Evolutionary conservation across 2,797 vertebrate species (phyloP), one percentile per base, ranked within the genome.

Genomic region (Chloroceryle amazona): DNA sequence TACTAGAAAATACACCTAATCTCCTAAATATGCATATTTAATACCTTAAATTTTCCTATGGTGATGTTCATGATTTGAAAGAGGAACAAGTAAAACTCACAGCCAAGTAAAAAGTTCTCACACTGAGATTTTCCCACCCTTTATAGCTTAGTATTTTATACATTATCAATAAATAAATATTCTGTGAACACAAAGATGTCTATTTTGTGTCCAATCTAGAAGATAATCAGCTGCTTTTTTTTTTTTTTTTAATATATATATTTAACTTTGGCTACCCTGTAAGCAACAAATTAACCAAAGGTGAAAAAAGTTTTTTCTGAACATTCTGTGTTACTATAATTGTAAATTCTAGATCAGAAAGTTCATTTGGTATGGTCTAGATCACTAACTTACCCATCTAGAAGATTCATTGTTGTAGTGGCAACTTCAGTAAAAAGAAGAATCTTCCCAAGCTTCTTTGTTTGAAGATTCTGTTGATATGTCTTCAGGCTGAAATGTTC

Each of bases 401-500:
- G 96, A 37, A 99, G 98, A 85, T 98, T 98, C 99, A 99, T 99
- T 49, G 99, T 99, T 3, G 98, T 99, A 1, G 98, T 95, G 18
- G 98, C 98, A 25, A 99, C 98, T 80, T 99, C 99, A 1, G 98
- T 86, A 25, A 99, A 99, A 39, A 99, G 98, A 60, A 99, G 19
- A 5, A 98, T 97, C 90, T 97, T 99, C 0, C 99, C 99, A 57
- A 99, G 98, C 1, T 87, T 95, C 52, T 89, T 96, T 46, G 98
- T 99, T 52, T 97, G 98, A 93, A 99, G 98, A 84, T 99, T 98
- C 81, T 98, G 95, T 31, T 90, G 95, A 83, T 99, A 99, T 1
- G 90, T 98, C 44, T 99, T 92, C 51, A 99, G 88, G 91, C 72
- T 98, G 96, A 99, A 99, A n/a, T 98, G 94, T 2, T 98, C 73